Evolutionary conservation across 2,888 invertebrate species (phyloP).

Genomic region (Ophion slaviceki): DNA sequence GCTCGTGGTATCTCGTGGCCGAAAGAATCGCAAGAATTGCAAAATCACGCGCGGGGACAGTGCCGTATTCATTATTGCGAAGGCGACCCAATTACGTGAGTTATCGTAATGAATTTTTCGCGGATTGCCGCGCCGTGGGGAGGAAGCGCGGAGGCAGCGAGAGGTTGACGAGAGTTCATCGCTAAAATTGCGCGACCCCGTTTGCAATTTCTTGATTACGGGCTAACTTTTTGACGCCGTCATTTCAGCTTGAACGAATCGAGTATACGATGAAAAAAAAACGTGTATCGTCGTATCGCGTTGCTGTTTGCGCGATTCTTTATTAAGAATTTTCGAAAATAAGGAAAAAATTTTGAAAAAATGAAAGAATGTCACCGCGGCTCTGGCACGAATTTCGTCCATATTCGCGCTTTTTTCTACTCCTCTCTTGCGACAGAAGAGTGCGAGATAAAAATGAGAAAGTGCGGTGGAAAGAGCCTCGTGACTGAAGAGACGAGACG

Average conservation of each 20-base stretch:
- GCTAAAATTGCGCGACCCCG: background rate
- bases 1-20: background rate
- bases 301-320: no score
- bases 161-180: constrained; percentile 56
- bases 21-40: constrained; percentile 14
- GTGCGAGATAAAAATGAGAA: background rate
- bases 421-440: background rate
- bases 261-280: background rate
- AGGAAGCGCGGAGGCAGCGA: background rate
- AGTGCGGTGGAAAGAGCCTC: background rate
- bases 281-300: background rate
- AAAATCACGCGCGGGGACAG: constrained; percentile 15
- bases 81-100: constrained; percentile 55
- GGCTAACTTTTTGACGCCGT: background rate
- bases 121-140: background rate
- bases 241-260: background rate
- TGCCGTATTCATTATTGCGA: constrained; percentile 36
- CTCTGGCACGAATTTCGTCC: background rate
- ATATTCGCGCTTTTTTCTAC: background rate
- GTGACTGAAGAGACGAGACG: background rate
- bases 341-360: no score
- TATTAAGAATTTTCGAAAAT: no score
- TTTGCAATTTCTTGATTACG: background rate
- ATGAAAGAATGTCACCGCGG: background rate
- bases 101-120: constrained; percentile 49